phyloP scores from a whole-genome alignment of 2,888 invertebrate species.

The Stegophylla sp. region DNA sequence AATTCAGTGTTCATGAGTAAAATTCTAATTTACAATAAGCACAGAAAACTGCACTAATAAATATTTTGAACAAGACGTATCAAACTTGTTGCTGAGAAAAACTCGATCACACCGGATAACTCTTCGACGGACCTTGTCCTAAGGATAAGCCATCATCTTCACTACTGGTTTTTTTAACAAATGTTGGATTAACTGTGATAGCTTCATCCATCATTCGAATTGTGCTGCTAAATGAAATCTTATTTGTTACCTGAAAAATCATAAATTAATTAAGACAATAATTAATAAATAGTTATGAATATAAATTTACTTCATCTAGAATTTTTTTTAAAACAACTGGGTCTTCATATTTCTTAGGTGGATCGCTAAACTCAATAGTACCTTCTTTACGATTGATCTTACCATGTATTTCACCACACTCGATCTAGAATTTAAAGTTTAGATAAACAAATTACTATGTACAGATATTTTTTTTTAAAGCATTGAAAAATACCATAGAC shows the following conservation, averaged over 20 bases:
- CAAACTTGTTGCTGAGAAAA: background rate
- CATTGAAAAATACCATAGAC: slow-evolving; percentile 78
- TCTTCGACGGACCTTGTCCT: slow-evolving; percentile 60
- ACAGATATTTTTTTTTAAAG: background rate
- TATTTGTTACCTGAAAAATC: slow-evolving; percentile 38
- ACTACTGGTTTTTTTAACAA: slow-evolving; percentile 70
- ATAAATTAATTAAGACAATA: background rate
- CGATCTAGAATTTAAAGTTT: slow-evolving; percentile 74
- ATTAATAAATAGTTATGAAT: background rate
- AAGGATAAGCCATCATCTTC: slow-evolving; percentile 62
- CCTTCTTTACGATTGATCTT: slow-evolving; percentile 97
- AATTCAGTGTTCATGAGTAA: background rate
- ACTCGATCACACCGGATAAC: slow-evolving; percentile 42
- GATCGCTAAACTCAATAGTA: slow-evolving; percentile 95
- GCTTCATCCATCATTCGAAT: slow-evolving; percentile 90
- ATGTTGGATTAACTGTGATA: slow-evolving; percentile 88
- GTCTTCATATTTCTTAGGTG: slow-evolving; percentile 92
- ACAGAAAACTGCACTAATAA: slow-evolving; percentile 2
- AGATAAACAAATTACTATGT: background rate
- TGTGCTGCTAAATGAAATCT: slow-evolving; percentile 72
- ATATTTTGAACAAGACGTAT: slow-evolving; percentile 14
- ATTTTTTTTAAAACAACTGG: slow-evolving; percentile 85
- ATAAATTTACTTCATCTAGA: slow-evolving; percentile 72
- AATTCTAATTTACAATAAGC: slow-evolving; percentile 12
- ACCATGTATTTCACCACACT: slow-evolving; percentile 95